Conservation (phyloP, 2,113 vertebrate species). For the Apistogramma diplotaenia region DNA sequence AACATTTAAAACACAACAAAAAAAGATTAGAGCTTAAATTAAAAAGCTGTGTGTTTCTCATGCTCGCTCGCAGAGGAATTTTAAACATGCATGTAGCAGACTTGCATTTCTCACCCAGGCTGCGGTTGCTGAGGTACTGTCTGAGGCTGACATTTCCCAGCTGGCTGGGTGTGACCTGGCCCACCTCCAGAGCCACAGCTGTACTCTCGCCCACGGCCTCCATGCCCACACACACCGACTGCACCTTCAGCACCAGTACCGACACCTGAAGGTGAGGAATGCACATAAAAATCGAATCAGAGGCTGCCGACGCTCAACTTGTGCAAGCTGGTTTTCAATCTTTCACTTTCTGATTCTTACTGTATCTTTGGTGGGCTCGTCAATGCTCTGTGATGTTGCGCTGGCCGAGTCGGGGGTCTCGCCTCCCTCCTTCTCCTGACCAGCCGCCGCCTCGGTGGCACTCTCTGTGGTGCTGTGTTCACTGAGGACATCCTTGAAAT, state of each 20-base stretch:
- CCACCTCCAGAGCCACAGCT: constrained; percentile 89
- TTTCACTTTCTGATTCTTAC: constrained; percentile 69
- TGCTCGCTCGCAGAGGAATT: background rate
- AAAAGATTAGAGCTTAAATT: background rate
- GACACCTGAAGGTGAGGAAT: constrained; percentile 82
- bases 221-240: constrained; percentile 86
- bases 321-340: background rate
- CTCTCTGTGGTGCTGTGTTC: constrained; percentile 81
- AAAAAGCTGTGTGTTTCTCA: background rate
- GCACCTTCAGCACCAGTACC: constrained; percentile 91
- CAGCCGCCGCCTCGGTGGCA: constrained; percentile 55
- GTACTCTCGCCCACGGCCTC: constrained; percentile 88
- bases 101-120: constrained; percentile 81
- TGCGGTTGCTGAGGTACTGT: constrained; percentile 91
- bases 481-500: constrained; percentile 76
- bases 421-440: constrained; percentile 77
- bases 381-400: constrained; percentile 89
- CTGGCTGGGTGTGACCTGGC: constrained; percentile 84
- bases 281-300: background rate
- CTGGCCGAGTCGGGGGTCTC: constrained; percentile 91
- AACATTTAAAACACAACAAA: background rate
- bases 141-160: constrained; percentile 91
- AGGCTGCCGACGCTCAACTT: background rate
- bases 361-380: constrained; percentile 85
- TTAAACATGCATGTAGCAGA: too few relatives aligned